A percentile compares a stretch with the other conserved stretches of the same genome.
Conservation (phyloP, 2,888 invertebrate genomes). For the Brachycybe producta region DNA sequence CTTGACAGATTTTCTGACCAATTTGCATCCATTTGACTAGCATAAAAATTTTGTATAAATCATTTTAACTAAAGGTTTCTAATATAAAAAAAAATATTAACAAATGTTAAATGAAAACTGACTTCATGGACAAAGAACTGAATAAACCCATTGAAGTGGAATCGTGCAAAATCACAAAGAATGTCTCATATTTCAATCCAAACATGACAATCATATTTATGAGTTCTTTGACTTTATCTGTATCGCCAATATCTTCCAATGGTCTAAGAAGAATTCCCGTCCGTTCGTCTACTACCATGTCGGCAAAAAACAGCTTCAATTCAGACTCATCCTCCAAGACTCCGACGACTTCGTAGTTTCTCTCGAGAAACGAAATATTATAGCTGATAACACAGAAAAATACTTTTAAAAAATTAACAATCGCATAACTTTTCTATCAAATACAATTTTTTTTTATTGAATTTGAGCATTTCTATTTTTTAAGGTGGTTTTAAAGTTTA, state of each 20-base stretch:
- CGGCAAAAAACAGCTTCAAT: background rate
- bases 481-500: too few relatives aligned
- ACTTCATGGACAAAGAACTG: background rate
- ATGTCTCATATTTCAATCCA: background rate
- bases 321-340: background rate
- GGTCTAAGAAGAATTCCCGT: background rate
- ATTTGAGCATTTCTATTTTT: background rate
- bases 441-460: background rate
- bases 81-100: background rate
- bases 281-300: constrained; percentile 6
- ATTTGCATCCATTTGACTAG: too few relatives aligned
- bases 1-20: too few relatives aligned
- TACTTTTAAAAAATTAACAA: too few relatives aligned
- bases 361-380: constrained; percentile 1
- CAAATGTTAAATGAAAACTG: background rate
- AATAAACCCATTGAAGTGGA: background rate
- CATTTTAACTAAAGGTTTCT: too few relatives aligned
- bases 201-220: background rate
- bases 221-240: background rate
- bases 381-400: constrained; percentile 1
- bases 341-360: constrained; percentile 3
- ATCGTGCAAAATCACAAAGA: constrained; percentile 1
- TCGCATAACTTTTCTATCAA: background rate
- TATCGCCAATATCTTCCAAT: background rate
- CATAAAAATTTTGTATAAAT: too few relatives aligned